Percentiles rank a stretch among this genome's conserved stretches.
phyloP scores from a whole-genome alignment of 2,797 vertebrate species.

The Poecilia picta region DNA sequence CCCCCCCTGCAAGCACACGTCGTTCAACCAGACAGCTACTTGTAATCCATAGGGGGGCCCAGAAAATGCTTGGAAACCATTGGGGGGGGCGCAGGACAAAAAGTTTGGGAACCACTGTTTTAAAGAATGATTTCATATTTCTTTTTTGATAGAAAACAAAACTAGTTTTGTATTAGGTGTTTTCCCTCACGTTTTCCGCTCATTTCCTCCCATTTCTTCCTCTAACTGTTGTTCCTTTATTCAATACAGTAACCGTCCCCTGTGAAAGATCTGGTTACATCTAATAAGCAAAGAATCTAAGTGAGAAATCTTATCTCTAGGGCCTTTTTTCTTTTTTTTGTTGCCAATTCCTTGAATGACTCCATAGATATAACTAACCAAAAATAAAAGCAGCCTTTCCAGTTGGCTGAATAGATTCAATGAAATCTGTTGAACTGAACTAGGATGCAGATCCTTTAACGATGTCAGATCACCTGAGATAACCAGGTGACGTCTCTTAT shows the following conservation, averaged over 20 bases:
- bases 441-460: conserved; percentile 1
- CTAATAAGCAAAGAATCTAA: background rate
- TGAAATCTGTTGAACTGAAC: conserved; percentile 6
- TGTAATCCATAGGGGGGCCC: no score
- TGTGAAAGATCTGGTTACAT: background rate
- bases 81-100: no score
- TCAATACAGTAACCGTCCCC: background rate
- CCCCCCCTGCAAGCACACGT: no score
- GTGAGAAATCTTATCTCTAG: background rate
- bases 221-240: no score
- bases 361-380: no score
- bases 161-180: background rate
- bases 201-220: background rate
- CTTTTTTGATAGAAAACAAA: background rate
- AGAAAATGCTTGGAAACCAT: no score
- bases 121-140: background rate
- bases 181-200: background rate
- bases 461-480: background rate
- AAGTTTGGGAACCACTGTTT: no score
- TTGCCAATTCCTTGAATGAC: no score
- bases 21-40: no score
- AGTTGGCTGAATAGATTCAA: background rate
- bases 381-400: conserved; percentile 4
- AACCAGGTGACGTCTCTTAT: background rate
- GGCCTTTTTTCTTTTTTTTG: background rate